Base-by-base conservation (phyloP, 2,888 invertebrate genomes). In the Lasioglossum lativentre region DNA sequence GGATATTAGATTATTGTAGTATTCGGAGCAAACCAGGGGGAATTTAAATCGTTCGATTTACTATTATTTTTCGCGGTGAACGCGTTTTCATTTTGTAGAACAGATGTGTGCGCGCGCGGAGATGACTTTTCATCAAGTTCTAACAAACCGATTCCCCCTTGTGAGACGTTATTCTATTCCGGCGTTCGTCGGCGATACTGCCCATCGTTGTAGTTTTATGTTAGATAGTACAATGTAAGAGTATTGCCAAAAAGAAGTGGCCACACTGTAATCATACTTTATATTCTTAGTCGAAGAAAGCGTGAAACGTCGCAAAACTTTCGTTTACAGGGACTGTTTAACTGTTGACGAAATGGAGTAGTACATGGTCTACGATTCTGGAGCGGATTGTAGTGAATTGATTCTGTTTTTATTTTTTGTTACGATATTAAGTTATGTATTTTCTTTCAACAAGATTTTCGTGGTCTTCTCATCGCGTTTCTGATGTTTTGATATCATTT, bases 291-390 rank as follows among this genome's bases (percentile, higher is more conserved):
- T 87, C 86, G 80, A 86, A 83, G 80, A 86, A 68, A n/a, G 87
- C 84, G 85, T 71, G 68, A 84, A 83, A 80, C 83, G 75, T 68
- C 68, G 81, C 78, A 80, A 52, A 80, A 79, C 79, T 87, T 86
- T 89, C 86, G 90, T 87, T 90, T 76, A 85, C 88, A 89, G 89
- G 91, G 92, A 92, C 90, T 92, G 93, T 94, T 94, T 93, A 94
- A 92, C 92, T 92, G 93, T 93, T 94, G 94, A 94, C 94, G 93
- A 93, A 93, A 94, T 92, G 93, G 92, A 92, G 88, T 91, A 92
- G 93, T 92, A 94, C 91, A 93, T 89, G 93, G 93, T 93, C 92
- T 94, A 93, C 93, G 93, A 94, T 94, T 94, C 92, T 91, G 89
- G 90, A 85, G 89, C 90, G 92, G 90, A 94, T 94, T 94, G 93